These are phyloP conservation scores for Andrena haemorrhoa DNA, from an alignment of 2,888 invertebrate species.

Conservation along the genomic window DNA sequence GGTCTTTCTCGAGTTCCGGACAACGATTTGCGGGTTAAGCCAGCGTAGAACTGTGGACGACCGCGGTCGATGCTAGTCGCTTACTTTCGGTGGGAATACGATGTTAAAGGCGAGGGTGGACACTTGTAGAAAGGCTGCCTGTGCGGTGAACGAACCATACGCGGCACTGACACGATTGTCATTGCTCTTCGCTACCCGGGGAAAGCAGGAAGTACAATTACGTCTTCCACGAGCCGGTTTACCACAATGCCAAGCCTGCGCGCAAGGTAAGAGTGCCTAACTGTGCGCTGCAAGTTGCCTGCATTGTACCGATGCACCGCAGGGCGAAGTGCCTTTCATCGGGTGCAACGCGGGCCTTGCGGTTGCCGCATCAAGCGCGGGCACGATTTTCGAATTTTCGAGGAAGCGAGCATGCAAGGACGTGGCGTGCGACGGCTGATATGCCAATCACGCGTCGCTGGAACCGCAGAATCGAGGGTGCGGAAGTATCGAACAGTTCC, in stretches of 20 bases:
- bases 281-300: slow-evolving; percentile 70
- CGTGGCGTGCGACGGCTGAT: too few species aligned
- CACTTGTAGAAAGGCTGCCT: too few species aligned
- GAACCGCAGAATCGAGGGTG: slow-evolving; percentile 8
- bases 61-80: too few species aligned
- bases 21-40: too few species aligned
- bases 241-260: slow-evolving; percentile 43
- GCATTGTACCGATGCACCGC: slow-evolving; percentile 66
- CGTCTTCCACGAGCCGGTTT: slow-evolving; percentile 35
- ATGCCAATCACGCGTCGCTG: neutral
- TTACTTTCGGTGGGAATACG: too few species aligned
- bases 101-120: too few species aligned
- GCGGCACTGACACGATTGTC: neutral
- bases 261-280: slow-evolving; percentile 61
- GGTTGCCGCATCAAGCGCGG: slow-evolving; percentile 68
- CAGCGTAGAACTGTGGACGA: too few species aligned
- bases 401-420: neutral
- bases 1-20: too few species aligned
- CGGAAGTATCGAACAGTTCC: neutral
- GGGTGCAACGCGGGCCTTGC: slow-evolving; percentile 52
- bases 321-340: slow-evolving; percentile 67
- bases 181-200: neutral
- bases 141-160: neutral
- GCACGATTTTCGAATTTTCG: slow-evolving; percentile 41
- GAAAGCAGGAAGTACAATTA: slow-evolving; percentile 10